Conservation (phyloP, 2,888 invertebrate genomes). For the Lomographa bimaculata region DNA sequence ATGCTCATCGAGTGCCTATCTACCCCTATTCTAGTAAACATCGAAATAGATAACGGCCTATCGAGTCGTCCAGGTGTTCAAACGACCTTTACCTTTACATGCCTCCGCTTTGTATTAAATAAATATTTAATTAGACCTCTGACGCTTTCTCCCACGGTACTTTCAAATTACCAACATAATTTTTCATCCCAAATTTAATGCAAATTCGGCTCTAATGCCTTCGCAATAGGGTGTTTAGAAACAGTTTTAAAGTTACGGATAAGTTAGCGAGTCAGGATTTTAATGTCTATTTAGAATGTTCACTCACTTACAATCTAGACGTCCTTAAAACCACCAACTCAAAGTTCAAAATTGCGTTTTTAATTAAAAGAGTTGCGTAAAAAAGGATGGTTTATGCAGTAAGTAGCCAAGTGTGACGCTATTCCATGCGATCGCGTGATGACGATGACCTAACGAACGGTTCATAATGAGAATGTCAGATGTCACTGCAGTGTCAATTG, state of each 20-base stretch:
- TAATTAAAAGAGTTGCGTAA: no score
- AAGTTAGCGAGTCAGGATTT: constrained; percentile 29
- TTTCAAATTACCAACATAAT: constrained; percentile 23
- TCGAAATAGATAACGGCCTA: constrained; percentile 22
- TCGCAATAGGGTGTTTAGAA: no score
- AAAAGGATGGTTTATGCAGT: constrained; percentile 26
- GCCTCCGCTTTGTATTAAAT: constrained; percentile 57
- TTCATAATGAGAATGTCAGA: constrained; percentile 64
- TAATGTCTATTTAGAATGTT: constrained; percentile 8
- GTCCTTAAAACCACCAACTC: constrained; percentile 1
- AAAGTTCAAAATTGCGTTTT: constrained; percentile 33
- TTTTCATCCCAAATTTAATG: background rate
- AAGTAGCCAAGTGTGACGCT: constrained; percentile 61
- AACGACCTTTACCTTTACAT: constrained; percentile 57
- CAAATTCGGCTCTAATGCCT: constrained; percentile 27
- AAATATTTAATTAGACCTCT: constrained; percentile 72
- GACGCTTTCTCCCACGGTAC: constrained; percentile 72
- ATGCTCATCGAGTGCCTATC: no score
- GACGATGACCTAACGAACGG: constrained; percentile 65
- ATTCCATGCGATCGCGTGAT: constrained; percentile 71
- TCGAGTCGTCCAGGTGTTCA: constrained; percentile 60
- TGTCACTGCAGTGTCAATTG: constrained; percentile 55
- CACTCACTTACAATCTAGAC: background rate
- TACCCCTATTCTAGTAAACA: constrained; percentile 3
- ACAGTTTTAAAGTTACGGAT: no score